Percentiles rank a stretch among this genome's conserved stretches.
Evolutionary conservation across 2,113 vertebrate genomes (phyloP).

Genomic region (Bostrychus sinensis): DNA sequence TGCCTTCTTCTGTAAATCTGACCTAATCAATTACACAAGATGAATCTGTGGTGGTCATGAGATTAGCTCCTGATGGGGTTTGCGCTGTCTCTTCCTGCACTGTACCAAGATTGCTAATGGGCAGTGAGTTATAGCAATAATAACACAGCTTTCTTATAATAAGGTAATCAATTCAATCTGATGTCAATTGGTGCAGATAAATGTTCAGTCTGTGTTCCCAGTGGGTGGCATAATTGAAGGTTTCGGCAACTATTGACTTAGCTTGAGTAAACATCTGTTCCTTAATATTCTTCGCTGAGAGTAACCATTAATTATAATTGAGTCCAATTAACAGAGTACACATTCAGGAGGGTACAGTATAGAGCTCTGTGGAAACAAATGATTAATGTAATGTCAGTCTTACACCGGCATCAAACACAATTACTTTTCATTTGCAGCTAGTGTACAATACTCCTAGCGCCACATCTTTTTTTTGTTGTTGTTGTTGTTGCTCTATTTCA

Average conservation of each 20-base stretch:
- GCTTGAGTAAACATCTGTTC: slow-evolving; percentile 77
- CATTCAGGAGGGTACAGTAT: slow-evolving; percentile 39
- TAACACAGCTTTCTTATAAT: slow-evolving; percentile 80
- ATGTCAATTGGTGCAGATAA: slow-evolving; percentile 75
- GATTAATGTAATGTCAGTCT: slow-evolving; percentile 39
- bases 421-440: slow-evolving; percentile 24
- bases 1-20: slow-evolving; percentile 54
- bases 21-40: slow-evolving; percentile 72
- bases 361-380: slow-evolving; percentile 30
- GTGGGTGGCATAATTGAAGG: slow-evolving; percentile 72
- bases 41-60: slow-evolving; percentile 65
- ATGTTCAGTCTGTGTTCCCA: slow-evolving; percentile 62
- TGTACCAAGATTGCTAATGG: slow-evolving; percentile 69
- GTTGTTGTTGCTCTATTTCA: too few species aligned
- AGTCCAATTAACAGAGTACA: slow-evolving; percentile 57
- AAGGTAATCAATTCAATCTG: slow-evolving; percentile 81
- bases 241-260: slow-evolving; percentile 76
- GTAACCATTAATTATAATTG: slow-evolving; percentile 71
- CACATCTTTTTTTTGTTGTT: not conserved
- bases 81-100: slow-evolving; percentile 60
- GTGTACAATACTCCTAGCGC: slow-evolving; percentile 3
- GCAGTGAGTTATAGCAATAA: slow-evolving; percentile 83
- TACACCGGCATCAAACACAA: slow-evolving; percentile 38
- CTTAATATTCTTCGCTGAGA: slow-evolving; percentile 68
- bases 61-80: slow-evolving; percentile 69